Conservation (phyloP, 2,888 invertebrate species). For the Lordiphosa fenestrarum region DNA sequence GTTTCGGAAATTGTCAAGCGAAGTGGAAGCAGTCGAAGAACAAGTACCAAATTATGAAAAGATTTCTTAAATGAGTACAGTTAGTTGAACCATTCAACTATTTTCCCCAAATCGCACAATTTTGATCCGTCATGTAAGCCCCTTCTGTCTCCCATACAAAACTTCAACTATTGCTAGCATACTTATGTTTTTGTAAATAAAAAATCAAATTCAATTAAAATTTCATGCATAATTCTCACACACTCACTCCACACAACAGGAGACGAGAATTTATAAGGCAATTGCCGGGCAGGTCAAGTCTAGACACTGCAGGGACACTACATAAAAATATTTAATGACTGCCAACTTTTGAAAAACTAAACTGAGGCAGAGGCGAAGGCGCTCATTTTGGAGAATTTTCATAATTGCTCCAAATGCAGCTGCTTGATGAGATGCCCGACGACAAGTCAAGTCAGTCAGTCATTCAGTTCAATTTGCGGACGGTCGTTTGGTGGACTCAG, state of each 20-base stretch:
- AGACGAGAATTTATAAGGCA: conserved; percentile 42
- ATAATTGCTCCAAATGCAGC: conserved; percentile 48
- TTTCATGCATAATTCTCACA: conserved; percentile 40
- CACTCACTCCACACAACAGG: conserved; percentile 25
- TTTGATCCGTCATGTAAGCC: too few relatives aligned
- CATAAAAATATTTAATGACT: conserved; percentile 66
- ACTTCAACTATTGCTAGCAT: too few relatives aligned
- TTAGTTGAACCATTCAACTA: too few relatives aligned
- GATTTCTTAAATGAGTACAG: too few relatives aligned
- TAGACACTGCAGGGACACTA: neutral
- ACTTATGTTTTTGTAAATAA: conserved; percentile 31
- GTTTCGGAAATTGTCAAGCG: too few relatives aligned
- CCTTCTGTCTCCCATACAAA: too few relatives aligned
- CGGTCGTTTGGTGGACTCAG: conserved; percentile 9
- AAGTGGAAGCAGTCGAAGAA: too few relatives aligned
- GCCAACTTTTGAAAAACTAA: conserved; percentile 45
- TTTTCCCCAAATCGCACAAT: too few relatives aligned
- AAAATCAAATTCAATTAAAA: conserved; percentile 73
- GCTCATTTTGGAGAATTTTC: conserved; percentile 45
- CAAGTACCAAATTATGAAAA: too few relatives aligned
- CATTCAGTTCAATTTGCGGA: neutral
- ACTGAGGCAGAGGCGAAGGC: conserved; percentile 10
- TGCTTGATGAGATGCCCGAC: conserved; percentile 30
- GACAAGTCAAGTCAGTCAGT: conserved; percentile 37
- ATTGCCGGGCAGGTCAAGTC: conserved; percentile 20